Conservation (phyloP, 2,113 vertebrate species). For the Labeo catla region DNA sequence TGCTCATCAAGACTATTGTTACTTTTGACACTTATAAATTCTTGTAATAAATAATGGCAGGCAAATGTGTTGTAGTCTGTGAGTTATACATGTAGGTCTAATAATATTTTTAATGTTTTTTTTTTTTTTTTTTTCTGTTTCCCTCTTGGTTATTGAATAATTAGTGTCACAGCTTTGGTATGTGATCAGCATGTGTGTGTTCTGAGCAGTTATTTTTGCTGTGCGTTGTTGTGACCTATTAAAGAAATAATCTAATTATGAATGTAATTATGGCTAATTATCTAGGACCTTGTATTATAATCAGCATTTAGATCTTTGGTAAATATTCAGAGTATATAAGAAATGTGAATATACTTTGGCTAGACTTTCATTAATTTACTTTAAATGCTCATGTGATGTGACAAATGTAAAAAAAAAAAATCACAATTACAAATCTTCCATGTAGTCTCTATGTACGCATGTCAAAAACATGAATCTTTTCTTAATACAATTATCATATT, state of each 20-base stretch:
- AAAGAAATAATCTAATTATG: not conserved
- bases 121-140: not conserved
- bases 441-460: too few relatives aligned
- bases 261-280: not conserved
- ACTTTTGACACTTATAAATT: not conserved
- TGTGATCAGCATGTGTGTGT: slow-evolving; percentile 20
- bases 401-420: too few relatives aligned
- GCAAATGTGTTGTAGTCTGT: not conserved
- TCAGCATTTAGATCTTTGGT: not conserved
- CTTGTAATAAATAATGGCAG: not conserved
- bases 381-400: too few relatives aligned
- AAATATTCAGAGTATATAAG: not conserved
- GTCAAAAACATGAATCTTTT: too few relatives aligned
- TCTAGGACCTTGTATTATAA: not conserved
- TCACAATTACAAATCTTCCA: too few relatives aligned
- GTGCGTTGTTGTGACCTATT: slow-evolving; percentile 15
- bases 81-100: not conserved
- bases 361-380: too few relatives aligned
- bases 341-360: not conserved
- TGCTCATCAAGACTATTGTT: not conserved
- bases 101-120: not conserved
- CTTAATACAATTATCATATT: not conserved
- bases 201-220: slow-evolving; percentile 18
- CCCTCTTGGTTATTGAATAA: not conserved
- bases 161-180: not conserved